Evolutionary conservation across 1,140 invertebrate species (phyloP).

Genomic region (Pseudomyrmex flavicornis): DNA sequence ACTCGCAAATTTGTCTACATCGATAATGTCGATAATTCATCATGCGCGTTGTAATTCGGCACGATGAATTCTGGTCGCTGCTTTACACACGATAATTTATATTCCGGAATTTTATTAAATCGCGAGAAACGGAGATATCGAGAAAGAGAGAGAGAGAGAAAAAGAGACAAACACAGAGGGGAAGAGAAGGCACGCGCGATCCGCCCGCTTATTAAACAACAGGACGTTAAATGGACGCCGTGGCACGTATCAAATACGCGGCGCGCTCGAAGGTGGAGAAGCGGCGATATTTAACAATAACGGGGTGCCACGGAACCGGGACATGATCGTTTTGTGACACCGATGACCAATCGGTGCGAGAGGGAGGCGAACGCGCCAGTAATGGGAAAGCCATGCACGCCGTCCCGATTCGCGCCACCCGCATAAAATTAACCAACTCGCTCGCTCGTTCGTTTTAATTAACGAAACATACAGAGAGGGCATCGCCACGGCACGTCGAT

Average conservation of each 20-base stretch:
- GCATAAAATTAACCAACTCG: constrained; percentile 85
- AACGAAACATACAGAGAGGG: constrained; percentile 82
- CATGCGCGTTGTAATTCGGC: constrained; percentile 55
- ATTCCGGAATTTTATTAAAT: constrained; percentile 61
- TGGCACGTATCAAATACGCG: constrained; percentile 28
- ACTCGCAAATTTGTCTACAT: constrained; percentile 58
- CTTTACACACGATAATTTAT: constrained; percentile 58
- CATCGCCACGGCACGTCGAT: constrained; percentile 74
- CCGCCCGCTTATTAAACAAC: constrained; percentile 53
- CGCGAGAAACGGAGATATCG: neutral
- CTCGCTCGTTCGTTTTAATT: constrained; percentile 82
- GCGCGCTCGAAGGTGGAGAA: constrained; percentile 45
- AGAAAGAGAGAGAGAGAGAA: neutral
- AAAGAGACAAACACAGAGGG: neutral
- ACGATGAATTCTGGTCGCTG: constrained; percentile 54
- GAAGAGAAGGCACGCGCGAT: neutral
- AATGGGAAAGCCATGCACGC: constrained; percentile 84
- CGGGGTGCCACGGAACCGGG: constrained; percentile 66
- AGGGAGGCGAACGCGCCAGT: constrained; percentile 73
- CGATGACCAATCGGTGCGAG: constrained; percentile 72
- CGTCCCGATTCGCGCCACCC: constrained; percentile 78
- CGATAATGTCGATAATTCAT: constrained; percentile 61
- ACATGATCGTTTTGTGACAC: constrained; percentile 76
- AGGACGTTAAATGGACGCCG: constrained; percentile 50
- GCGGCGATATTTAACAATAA: constrained; percentile 70